These are phyloP conservation scores for Philonicus albiceps DNA, from an alignment of 2,888 invertebrate genomes.

Conservation along the genomic window DNA sequence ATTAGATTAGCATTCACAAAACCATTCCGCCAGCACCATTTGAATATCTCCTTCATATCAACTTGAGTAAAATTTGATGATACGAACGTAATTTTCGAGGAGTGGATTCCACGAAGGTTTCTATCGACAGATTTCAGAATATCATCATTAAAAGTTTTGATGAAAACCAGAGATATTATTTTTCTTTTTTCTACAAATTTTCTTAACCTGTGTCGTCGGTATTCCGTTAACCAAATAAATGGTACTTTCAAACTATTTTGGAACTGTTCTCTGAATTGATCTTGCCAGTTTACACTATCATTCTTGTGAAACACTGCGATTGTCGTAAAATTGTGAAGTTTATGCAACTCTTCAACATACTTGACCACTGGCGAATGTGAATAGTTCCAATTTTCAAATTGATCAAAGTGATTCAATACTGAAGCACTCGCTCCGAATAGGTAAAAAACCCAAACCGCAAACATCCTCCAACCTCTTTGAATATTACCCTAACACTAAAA, in stretches of 20 bases:
- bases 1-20: constrained; percentile 23
- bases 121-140: background rate
- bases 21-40: constrained; percentile 22
- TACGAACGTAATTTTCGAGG: constrained; percentile 52
- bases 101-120: constrained; percentile 53
- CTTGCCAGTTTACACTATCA: background rate
- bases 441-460: background rate
- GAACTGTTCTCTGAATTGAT: background rate
- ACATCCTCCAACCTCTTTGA: background rate
- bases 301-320: background rate
- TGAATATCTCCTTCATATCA: background rate
- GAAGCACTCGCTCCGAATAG: background rate
- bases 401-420: background rate
- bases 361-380: background rate
- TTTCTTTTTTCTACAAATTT: background rate
- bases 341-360: background rate
- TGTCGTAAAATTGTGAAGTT: background rate
- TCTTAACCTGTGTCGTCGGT: background rate
- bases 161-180: background rate
- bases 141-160: background rate
- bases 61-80: background rate
- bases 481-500: background rate
- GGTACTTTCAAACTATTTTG: background rate
- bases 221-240: background rate
- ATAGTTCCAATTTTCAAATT: background rate